Evolutionary conservation across 2,888 invertebrate genomes (phyloP), one percentile per base, ranked within the genome.

Genomic region (Gymnocheta viridis): DNA sequence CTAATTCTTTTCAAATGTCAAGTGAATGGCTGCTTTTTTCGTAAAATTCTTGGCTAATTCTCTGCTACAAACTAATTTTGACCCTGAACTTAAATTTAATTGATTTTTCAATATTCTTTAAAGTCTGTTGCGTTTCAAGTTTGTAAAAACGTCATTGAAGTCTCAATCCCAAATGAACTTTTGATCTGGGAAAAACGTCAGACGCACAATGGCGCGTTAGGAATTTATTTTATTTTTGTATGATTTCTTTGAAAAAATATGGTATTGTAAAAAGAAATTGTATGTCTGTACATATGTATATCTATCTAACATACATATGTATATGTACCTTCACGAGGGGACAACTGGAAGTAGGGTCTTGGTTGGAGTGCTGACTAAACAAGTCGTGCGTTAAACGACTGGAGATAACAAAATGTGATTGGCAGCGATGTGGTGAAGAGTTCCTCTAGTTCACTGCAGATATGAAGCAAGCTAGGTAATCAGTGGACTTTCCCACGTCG

Each of bases 31-130:
- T 44, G n/a, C 17, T 44, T 35, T 58, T 44, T 32, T 56, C 35
- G 38, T 17, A n/a, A 10, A 44, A 38, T n/a, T 22, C 19, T 9
- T 35, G 29, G 10, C 76, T 47, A 56, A 79, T 56, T 60, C 35
- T 19, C 17, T 72, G 47, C 17, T 72, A 38, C 35, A 60, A 56
- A 76, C 47, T 66, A 83, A 72, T 67, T 80, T 74, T 77, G 83
- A 67, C 83, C 83, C 83, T 83, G 83, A 83, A 83, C 83, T 80
- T 73, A 73, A 41, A 47, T 47, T 66, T 58, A 4, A 24, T 19
- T 12, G 17, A 44, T 44, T 14, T 54, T 22, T 9, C 6, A 9
- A 19, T 64, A 47, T 67, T 56, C 17, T 0, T 7, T 19, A 12
- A 41, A 64, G 54, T 64, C 17, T 64, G 66, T 44, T 51, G 22